Evolutionary conservation across 2,797 vertebrate species (phyloP).

Genomic region (Acipenser oxyrinchus): DNA sequence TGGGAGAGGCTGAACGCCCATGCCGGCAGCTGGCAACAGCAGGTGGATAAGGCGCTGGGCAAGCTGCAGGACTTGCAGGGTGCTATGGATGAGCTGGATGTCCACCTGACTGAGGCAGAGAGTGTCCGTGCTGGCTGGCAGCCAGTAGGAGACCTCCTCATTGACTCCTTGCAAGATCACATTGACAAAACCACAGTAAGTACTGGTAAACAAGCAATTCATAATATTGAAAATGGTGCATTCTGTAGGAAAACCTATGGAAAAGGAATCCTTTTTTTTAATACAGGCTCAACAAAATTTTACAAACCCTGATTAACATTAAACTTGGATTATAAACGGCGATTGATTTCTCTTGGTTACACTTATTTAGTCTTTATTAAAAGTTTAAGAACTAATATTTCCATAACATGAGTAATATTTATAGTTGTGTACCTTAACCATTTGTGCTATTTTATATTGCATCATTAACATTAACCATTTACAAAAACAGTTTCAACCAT

Average conservation of each 20-base stretch:
- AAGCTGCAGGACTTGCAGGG: conserved; percentile 85
- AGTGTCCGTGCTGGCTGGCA: conserved; percentile 76
- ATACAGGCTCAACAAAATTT: not conserved
- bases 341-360: too few relatives aligned
- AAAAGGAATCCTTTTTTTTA: not conserved
- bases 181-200: conserved; percentile 83
- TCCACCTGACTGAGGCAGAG: conserved; percentile 74
- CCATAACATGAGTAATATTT: too few relatives aligned
- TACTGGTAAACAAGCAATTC: conserved; percentile 5
- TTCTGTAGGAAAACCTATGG: too few relatives aligned
- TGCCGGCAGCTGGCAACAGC: conserved; percentile 77
- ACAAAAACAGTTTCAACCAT: too few relatives aligned
- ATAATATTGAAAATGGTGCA: not conserved
- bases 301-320: too few relatives aligned
- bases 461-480: too few relatives aligned
- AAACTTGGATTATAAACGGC: too few relatives aligned
- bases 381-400: too few relatives aligned
- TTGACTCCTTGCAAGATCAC: conserved; percentile 89
- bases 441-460: too few relatives aligned
- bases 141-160: conserved; percentile 85
- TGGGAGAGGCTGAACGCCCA: conserved; percentile 81
- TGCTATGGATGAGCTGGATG: conserved; percentile 87
- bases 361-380: too few relatives aligned
- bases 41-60: conserved; percentile 82
- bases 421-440: too few relatives aligned